Evolutionary conservation across 1,140 invertebrate species (phyloP).

Genomic region (Ctenoplectra terminalis): DNA sequence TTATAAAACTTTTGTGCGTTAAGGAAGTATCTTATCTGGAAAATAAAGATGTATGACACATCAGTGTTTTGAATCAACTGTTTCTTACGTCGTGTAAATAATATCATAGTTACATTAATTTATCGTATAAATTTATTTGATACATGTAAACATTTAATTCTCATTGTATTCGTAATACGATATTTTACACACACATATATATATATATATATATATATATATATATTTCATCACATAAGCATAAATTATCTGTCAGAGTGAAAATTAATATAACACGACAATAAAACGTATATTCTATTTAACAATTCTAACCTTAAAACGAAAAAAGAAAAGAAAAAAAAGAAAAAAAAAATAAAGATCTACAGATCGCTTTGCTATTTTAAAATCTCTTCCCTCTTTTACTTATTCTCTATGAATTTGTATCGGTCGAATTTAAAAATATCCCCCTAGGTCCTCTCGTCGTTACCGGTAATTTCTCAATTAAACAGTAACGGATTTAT

Average conservation of each 20-base stretch:
- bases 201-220: background rate
- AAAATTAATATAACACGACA: background rate
- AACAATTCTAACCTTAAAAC: slow-evolving; percentile 38
- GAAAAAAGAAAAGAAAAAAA: too few species aligned
- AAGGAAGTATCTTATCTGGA: slow-evolving; percentile 60
- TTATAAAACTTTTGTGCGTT: slow-evolving; percentile 54
- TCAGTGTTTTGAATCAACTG: slow-evolving; percentile 1
- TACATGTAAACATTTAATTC: background rate
- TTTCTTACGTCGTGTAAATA: background rate
- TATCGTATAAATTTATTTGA: background rate
- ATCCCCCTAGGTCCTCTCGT: slow-evolving; percentile 12
- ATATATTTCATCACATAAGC: background rate
- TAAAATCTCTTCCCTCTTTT: background rate
- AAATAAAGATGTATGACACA: slow-evolving; percentile 37
- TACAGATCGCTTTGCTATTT: slow-evolving; percentile 1
- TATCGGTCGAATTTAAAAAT: slow-evolving; percentile 53
- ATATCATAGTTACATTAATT: background rate
- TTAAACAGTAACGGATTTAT: background rate
- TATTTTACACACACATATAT: background rate
- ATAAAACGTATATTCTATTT: background rate
- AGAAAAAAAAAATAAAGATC: too few species aligned
- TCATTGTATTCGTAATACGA: background rate
- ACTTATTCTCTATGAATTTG: background rate
- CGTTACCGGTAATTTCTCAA: slow-evolving; percentile 39
- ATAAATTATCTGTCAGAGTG: slow-evolving; percentile 13